phyloP scores from a whole-genome alignment of 2,113 vertebrate genomes.

The Thamnaconus septentrionalis region DNA sequence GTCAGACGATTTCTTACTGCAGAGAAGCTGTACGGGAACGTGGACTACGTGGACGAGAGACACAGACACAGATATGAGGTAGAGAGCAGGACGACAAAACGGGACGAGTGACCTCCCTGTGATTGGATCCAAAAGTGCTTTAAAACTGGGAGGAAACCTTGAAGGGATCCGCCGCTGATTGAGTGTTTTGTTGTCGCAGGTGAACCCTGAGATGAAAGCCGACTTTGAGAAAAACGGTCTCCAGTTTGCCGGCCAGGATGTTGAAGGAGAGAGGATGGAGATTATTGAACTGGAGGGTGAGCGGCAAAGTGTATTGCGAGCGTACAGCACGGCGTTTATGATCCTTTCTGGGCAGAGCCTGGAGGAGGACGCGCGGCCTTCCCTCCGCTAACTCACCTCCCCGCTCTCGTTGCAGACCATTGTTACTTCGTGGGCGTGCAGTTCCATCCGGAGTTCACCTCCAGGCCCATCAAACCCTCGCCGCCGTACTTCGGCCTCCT shows the following conservation, averaged over 20 bases:
- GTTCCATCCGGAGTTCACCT: constrained; percentile 96
- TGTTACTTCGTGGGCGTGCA: constrained; percentile 95
- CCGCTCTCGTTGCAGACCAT: constrained; percentile 77
- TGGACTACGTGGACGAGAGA: constrained; percentile 89
- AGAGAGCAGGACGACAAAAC: constrained; percentile 7
- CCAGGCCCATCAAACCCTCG: constrained; percentile 94
- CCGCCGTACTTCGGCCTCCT: constrained; percentile 93
- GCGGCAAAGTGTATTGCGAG: constrained; percentile 9
- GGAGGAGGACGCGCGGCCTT: not conserved
- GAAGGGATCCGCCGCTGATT: too few species aligned
- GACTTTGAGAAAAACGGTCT: constrained; percentile 87
- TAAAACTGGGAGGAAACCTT: not conserved
- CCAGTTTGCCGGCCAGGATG: constrained; percentile 91
- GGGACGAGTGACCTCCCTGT: not conserved
- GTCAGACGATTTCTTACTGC: constrained; percentile 23
- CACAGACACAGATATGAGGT: constrained; percentile 97
- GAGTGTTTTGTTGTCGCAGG: constrained; percentile 66
- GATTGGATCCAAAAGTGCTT: not conserved
- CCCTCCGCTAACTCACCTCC: not conserved
- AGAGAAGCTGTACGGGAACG: constrained; percentile 90
- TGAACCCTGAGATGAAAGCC: constrained; percentile 89
- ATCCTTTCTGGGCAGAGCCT: not conserved
- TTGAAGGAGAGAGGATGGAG: constrained; percentile 93
- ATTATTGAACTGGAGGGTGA: constrained; percentile 90
- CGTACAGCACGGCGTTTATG: not conserved